A percentile compares a stretch with the other conserved stretches of the same genome.
These are phyloP conservation scores for Heliopora coerulea DNA, from an alignment of 92 coral and sea anemone species.

Conservation along the genomic window DNA sequence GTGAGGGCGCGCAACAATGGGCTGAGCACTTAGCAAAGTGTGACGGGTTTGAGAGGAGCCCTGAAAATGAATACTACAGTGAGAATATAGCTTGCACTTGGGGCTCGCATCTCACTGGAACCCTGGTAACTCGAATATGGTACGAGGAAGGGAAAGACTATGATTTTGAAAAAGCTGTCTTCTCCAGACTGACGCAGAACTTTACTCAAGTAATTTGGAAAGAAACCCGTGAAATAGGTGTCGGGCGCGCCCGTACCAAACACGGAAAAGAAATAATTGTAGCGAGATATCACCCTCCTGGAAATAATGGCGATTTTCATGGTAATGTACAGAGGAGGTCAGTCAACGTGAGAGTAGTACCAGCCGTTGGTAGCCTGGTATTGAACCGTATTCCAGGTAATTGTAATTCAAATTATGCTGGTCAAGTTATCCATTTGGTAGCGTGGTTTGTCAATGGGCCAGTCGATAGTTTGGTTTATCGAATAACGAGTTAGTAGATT, in stretches of 20 bases:
- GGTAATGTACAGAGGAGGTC: conserved; percentile 59
- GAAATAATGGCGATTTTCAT: conserved; percentile 59
- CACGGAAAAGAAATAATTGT: conserved; percentile 90
- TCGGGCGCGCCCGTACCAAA: conserved; percentile 73
- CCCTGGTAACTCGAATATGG: conserved; percentile 86
- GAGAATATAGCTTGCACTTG: conserved; percentile 88
- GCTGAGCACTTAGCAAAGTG: conserved; percentile 87
- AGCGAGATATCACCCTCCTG: conserved; percentile 87
- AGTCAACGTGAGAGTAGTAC: conserved; percentile 23
- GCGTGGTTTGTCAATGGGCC: background rate
- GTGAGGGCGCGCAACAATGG: conserved; percentile 95
- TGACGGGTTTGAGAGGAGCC: conserved; percentile 64
- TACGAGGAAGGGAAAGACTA: conserved; percentile 81
- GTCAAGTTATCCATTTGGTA: too few species aligned
- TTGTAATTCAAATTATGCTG: background rate
- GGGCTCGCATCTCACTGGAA: conserved; percentile 95
- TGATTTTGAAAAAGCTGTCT: conserved; percentile 60
- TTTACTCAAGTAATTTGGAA: conserved; percentile 97
- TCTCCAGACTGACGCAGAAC: conserved; percentile 78
- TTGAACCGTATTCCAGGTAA: conserved; percentile 61
- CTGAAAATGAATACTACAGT: conserved; percentile 45
- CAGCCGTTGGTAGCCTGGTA: background rate
- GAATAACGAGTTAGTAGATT: background rate
- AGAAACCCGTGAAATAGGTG: conserved; percentile 85
- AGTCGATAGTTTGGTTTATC: background rate